Base-by-base conservation (phyloP, 1,140 invertebrate genomes). In the Drosophila littoralis region DNA sequence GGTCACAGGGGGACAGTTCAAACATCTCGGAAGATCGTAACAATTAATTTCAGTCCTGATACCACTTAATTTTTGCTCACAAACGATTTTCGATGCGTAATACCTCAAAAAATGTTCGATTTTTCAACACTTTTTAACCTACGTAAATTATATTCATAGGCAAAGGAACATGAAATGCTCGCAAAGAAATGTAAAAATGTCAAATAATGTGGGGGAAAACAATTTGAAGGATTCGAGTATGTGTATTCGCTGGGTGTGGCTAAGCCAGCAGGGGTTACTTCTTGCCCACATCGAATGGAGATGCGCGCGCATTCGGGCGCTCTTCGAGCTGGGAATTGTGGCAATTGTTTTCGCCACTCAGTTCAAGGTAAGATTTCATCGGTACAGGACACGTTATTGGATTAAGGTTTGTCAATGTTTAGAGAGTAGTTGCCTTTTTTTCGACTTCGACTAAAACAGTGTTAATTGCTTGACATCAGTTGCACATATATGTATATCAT, bases 191-290 rank as follows among this genome's bases (percentile, higher is more conserved):
- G 22, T 0, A 28, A 28, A 5, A 3, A 12, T 40, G 38, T n/a
- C 1, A 10, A 48, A 48, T 48, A 6, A 50, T 50, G 10, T 22
- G 9, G 46, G 22, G 4, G 15, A n/a, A n/a, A n/a, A 35, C n/a
- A 55, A 12, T 22, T 32, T 60, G 17, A 60, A 48, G 48, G 48
- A 35, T 45, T 17, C 17, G 60, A 50, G 32, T 60, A 52, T 70
- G 72, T 61, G 55, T 61, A 61, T 72, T 52, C 42, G 38, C 55
- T 80, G 81, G 81, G 81, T 84, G 81, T 84, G 81, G 81, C 74
- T 50, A 32, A 71, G 17, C 17, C 13, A 8, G 43, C 50, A 65
- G 68, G 81, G 69, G 68, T 84, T 69, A 50, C 50, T 65, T 61
- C 7, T 8, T 8, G 58, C 63, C 42, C 40, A 50, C 8, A 3